Evolutionary conservation across 2,113 vertebrate genomes (phyloP).

Genomic region (Poeciliopsis turrubarensis): DNA sequence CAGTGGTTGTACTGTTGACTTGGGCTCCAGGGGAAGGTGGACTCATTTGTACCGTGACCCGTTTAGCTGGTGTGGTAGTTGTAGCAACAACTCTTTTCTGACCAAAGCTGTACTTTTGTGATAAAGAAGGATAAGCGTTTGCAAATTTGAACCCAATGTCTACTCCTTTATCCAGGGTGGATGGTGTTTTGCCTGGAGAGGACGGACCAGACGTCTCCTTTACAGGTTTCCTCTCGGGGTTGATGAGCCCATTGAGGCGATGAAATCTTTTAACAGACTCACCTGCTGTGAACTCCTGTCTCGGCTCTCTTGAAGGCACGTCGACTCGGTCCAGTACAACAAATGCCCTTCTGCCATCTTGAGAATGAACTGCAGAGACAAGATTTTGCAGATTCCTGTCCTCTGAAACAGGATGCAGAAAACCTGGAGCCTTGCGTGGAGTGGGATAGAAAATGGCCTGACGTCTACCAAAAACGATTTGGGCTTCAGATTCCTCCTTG

Average conservation of each 20-base stretch:
- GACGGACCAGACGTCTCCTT: background rate
- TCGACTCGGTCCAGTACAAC: background rate
- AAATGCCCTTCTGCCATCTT: background rate
- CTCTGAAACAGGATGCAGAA: background rate
- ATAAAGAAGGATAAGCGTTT: background rate
- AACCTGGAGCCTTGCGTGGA: background rate
- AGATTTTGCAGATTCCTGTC: background rate
- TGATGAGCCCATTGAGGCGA: conserved; percentile 23
- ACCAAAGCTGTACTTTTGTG: conserved; percentile 57
- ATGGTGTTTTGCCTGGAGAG: background rate
- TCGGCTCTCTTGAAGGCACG: background rate
- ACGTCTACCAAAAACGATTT: background rate
- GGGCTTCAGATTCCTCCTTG: background rate
- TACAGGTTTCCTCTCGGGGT: background rate
- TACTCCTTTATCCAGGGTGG: conserved; percentile 9
- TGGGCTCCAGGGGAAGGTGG: background rate
- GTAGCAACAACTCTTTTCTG: background rate
- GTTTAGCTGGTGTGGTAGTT: background rate
- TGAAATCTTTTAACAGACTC: conserved; percentile 9
- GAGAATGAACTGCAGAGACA: background rate
- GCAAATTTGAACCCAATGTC: background rate
- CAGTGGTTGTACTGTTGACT: background rate
- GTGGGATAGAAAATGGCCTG: background rate
- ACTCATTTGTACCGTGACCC: background rate
- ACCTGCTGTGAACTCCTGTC: background rate